Evolutionary conservation across 2,113 vertebrate genomes (phyloP), one percentile per base, ranked within the genome.

Genomic region (Charina bottae): DNA sequence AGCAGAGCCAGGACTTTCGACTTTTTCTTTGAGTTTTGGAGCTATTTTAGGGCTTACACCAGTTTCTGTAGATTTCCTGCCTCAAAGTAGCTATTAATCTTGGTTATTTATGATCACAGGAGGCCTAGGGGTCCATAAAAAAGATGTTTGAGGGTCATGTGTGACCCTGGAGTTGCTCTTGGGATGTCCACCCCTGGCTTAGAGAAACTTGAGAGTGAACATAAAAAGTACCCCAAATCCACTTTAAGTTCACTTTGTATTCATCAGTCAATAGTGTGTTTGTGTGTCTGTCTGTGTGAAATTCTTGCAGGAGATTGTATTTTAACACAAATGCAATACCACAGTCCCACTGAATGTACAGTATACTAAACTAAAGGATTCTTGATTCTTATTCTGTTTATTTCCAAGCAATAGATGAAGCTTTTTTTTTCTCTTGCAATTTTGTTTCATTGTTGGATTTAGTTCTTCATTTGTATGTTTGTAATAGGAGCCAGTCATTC

Each of bases 391-490:
- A 90, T 11, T 5, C 85, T 91, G 68, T 2, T 0, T 90, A 62
- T 93, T 94, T 92, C 26, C 8, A 87, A 55, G 0, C 2, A 11
- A 7, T 56, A 92, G 23, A 68, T 55, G 4, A 0, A 90, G 24
- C 21, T 11, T 54, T 13, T 85, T 93, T 42, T 2, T 59, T 26
- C 90, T 46, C n/a, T 93, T 93, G 84, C 72, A 60, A 68, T 13
- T 89, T 92, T 89, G 24, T 0, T 91, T 10, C 84, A 55, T 37
- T 87, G 19, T 2, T 83, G 23, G 85, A 23, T 72, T 13, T 88
- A 90, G 59, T 6, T 17, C 55, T 62, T 53, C 28, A 37, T 56
- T 24, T 55, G 46, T 28, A 33, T 28, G 2, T 72, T 24, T 87
- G 86, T 2, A 87, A 23, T 19, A 87, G 86, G 58, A 60, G 37